Percentiles rank a stretch among this genome's conserved stretches.
phyloP scores from a whole-genome alignment of 2,888 invertebrate genomes.

The Ecdyonurus torrentis region DNA sequence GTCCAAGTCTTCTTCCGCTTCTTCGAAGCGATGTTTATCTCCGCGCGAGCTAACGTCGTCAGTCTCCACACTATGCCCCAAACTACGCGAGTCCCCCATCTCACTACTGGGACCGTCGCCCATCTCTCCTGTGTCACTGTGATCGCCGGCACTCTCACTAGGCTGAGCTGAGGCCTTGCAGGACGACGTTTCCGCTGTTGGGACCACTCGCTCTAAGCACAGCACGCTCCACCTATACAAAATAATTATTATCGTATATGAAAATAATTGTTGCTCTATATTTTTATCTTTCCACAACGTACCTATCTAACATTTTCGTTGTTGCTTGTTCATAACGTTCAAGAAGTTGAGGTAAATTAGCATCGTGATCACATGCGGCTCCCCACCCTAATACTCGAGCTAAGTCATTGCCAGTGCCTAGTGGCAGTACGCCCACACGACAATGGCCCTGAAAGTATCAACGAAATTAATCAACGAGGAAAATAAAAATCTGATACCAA shows the following conservation, averaged over 20 bases:
- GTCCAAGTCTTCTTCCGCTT: conserved; percentile 5
- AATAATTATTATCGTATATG: conserved; percentile 6
- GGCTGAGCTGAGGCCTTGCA: no score
- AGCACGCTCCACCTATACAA: conserved; percentile 74
- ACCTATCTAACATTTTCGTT: conserved; percentile 93
- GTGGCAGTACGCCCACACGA: conserved; percentile 84
- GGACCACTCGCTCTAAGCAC: conserved; percentile 55
- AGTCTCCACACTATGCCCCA: no score
- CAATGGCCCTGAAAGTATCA: conserved; percentile 68
- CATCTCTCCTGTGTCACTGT: neutral
- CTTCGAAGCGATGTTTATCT: no score
- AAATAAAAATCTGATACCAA: no score
- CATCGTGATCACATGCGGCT: conserved; percentile 83
- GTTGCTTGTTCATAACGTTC: conserved; percentile 94
- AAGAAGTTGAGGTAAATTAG: conserved; percentile 76
- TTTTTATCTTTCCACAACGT: conserved; percentile 4
- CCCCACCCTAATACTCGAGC: conserved; percentile 95
- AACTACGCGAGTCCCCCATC: neutral
- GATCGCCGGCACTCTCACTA: neutral
- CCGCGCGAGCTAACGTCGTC: no score
- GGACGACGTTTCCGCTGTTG: no score
- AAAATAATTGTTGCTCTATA: conserved; percentile 5
- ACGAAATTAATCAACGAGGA: no score
- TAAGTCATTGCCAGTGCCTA: conserved; percentile 93
- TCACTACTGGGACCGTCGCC: neutral